Conservation (phyloP, 53 echinoderm and acorn worm species). For the Holothuria leucospilota region DNA sequence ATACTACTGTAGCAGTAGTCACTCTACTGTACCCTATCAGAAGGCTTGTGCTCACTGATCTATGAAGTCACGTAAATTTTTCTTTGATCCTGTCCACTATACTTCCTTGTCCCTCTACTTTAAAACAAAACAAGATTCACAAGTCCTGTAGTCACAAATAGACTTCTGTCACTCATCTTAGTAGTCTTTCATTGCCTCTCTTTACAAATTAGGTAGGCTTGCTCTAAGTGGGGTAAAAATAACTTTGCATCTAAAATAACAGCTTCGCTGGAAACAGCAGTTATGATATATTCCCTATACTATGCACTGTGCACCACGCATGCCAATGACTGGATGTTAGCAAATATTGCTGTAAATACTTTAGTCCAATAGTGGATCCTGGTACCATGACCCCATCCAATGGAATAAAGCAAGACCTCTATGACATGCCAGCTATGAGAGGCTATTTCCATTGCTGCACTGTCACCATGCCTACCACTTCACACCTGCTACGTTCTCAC, state of each 20-base stretch:
- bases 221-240: conserved; percentile 52
- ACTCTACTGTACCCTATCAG: too few species aligned
- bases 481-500: conserved; percentile 59
- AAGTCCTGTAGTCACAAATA: too few species aligned
- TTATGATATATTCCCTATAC: too few species aligned
- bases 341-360: conserved; percentile 33
- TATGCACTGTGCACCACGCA: not conserved
- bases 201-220: conserved; percentile 17
- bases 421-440: conserved; percentile 50
- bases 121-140: too few species aligned
- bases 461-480: conserved; percentile 35
- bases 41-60: too few species aligned
- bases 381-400: conserved; percentile 39
- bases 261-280: conserved; percentile 30
- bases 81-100: too few species aligned
- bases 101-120: too few species aligned
- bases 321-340: conserved; percentile 41
- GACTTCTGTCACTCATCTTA: conserved; percentile 17
- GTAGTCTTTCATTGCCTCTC: not conserved
- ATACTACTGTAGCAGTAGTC: too few species aligned
- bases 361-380: conserved; percentile 9
- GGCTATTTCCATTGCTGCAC: conserved; percentile 46
- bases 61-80: too few species aligned
- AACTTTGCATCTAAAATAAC: conserved; percentile 47
- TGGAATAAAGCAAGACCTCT: conserved; percentile 32